Base-by-base conservation (phyloP, 1,140 invertebrate species). In the Drosophila murphyi region DNA sequence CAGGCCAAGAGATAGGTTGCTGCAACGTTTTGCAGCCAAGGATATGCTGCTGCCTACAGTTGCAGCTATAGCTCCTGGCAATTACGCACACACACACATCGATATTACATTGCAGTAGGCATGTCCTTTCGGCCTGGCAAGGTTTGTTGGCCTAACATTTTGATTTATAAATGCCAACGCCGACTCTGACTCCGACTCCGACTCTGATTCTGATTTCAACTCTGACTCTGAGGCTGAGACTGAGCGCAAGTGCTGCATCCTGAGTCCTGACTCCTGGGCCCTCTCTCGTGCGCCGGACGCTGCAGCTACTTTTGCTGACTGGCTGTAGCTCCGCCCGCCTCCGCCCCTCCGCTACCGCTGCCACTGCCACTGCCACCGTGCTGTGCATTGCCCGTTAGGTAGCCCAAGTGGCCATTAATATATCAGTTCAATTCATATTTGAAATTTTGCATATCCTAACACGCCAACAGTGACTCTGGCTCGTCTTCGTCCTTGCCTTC, bases 401-500 rank as follows among this genome's bases (percentile, higher is more conserved):
- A 34, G 77, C 81, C 88, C 85, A 89, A 89, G 85, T 89, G 81
- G 80, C 86, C 86, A 89, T 89, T 89, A 89, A 89, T 90, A 89
- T 90, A 89, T 89, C 86, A 89, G 86, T 89, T 89, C 86, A 89
- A 89, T 89, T 90, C 86, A 89, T 89, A 89, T 89, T 89, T 90
- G 86, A 89, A 89, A 89, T 89, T 89, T 89, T 85, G 85, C 85
- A 89, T 88, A 89, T 88, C 86, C 83, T 74, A 72, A 60, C 79
- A 88, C 76, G 69, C 56, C 67, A 69, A 52, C 61, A 20, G 20
- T 64, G 57, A 52, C 56, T 56, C 71, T 31, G 56, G 34, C 43
- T 41, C 32, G 35, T 28, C 8, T 29, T 31, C 35, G 20, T 34
- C 43, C 37, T 31, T 43, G 31, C 7, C 12, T 39, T 8, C 34